phyloP scores from a whole-genome alignment of 2,113 vertebrate genomes.

The Aspiorhynchus laticeps region DNA sequence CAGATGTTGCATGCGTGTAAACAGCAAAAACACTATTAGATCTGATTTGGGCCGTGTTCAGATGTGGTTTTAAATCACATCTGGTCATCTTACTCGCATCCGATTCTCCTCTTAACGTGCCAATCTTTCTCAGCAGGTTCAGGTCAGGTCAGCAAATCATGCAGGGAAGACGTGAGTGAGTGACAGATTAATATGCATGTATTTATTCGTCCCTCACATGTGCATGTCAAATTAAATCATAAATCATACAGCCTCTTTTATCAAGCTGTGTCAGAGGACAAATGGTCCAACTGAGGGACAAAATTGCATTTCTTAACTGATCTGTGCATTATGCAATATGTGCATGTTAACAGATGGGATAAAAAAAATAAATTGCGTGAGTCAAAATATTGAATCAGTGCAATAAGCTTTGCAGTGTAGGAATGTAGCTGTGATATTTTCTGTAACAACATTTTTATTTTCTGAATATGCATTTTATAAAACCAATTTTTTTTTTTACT shows the following conservation, averaged over 20 bases:
- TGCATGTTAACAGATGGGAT: not conserved
- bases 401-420: not conserved
- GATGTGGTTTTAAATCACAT: not conserved
- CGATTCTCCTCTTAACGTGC: not conserved
- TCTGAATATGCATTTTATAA: not conserved
- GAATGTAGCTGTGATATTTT: not conserved
- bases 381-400: not conserved
- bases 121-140: not conserved
- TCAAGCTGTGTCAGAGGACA: not conserved
- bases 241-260: not conserved
- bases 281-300: not conserved
- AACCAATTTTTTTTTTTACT: too few species aligned
- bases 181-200: not conserved
- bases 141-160: not conserved
- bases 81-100: not conserved
- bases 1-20: not conserved
- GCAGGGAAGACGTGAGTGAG: not conserved
- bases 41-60: not conserved
- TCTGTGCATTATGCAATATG: not conserved
- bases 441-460: not conserved
- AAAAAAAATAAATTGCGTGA: not conserved
- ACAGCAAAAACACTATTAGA: not conserved
- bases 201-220: not conserved
- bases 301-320: not conserved
- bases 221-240: not conserved